Evolutionary conservation across 2,113 vertebrate genomes (phyloP), one percentile per base, ranked within the genome.

Genomic region (Labrus mixtus): DNA sequence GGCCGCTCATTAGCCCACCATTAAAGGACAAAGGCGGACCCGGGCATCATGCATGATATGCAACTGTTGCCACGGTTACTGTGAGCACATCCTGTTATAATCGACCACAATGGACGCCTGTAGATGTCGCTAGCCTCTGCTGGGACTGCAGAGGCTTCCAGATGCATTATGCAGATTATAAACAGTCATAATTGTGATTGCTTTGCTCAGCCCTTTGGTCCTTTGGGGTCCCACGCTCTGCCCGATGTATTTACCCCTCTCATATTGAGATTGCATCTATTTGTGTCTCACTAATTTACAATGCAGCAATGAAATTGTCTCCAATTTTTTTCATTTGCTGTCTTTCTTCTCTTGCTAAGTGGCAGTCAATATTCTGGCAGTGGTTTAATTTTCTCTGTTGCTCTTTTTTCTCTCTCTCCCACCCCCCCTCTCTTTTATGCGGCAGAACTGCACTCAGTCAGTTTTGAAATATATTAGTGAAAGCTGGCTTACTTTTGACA

Each of bases 141-240:
- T 55, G 59, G 50, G 43, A 15, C 54, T 1, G n/a, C 22, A 6
- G 25, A 59, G 8, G 37, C 62, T 29, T 63, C 20, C n/a, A n/a
- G 50, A 64, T 81, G 66, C 82, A 86, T 87, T 84, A 76, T 66
- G 61, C 63, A 84, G 85, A 91, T 83, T 88, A 81, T 66, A 82
- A 84, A 82, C 53, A 66, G 48, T 61, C 59, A 78, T 87, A 79
- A 87, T 79, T 80, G 63, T 70, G 79, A 90, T 84, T 87, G 61
- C 74, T 78, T 60, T n/a, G 57, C 48, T 60, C 23, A 56, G 67
- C 45, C 63, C 54, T 55, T 62, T 1, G 23, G 48, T 39, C 72
- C 72, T 63, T 65, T 46, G 4, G 75, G 65, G 65, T 48, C 60
- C 25, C 36, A 1, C 7, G 13, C 43, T 46, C 6, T 43, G 41